These are phyloP conservation scores for Pachycephala philippinensis DNA, from an alignment of 2,113 vertebrate species.

Conservation along the genomic window DNA sequence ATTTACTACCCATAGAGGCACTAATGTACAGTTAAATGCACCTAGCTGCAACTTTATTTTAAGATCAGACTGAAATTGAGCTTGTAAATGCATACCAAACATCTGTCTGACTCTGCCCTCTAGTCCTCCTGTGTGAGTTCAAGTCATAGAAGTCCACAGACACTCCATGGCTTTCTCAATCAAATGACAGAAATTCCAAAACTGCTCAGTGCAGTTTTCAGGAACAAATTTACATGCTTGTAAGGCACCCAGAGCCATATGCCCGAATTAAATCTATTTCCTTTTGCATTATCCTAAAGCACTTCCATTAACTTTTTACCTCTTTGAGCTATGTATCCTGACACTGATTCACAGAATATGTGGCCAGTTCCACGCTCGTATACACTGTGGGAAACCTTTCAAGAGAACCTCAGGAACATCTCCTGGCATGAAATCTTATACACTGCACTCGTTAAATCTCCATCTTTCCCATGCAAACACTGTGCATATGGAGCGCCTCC, in stretches of 20 bases:
- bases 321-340: background rate
- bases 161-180: background rate
- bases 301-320: background rate
- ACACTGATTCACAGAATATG: background rate
- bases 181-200: background rate
- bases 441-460: accelerated
- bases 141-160: background rate
- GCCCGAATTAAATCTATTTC: background rate
- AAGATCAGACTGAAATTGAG: background rate
- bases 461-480: background rate
- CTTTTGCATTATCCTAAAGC: background rate
- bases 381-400: background rate
- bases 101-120: background rate
- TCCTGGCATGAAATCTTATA: background rate
- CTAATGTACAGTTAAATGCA: background rate
- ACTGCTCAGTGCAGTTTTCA: background rate
- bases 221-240: background rate
- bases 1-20: background rate
- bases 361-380: background rate
- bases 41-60: background rate
- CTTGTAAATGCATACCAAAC: background rate
- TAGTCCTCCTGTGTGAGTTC: background rate
- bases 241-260: background rate
- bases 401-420: background rate
- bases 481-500: accelerated